Base-by-base conservation (phyloP, 2,797 vertebrate genomes). In the Micromesistius poutassou region DNA sequence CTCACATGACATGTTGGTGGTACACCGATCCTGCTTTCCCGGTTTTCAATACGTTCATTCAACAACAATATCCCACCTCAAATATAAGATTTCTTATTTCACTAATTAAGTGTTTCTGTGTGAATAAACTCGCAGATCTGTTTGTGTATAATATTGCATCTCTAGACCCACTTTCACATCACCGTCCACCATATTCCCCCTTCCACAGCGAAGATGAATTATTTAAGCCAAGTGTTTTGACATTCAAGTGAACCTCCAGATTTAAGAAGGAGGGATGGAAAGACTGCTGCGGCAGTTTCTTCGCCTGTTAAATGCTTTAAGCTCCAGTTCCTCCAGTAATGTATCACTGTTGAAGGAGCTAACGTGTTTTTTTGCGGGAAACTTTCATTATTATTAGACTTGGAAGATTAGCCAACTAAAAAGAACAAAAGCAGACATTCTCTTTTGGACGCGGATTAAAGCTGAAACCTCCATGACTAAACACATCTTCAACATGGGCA, bases 71-170 rank as follows among this genome's bases (percentile, higher is more conserved):
- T 80, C 78, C 55, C 72, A 73, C 31, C 42, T 76, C 71, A 72
- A 62, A 72, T n/a, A 42, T 83, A 70, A 33, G 55, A 80, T 84
- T 84, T 70, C 75, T 19, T 22, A 13, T 70, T 73, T 33, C 68
- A 30, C 35, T 72, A n/a, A 72, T 72, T 36, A 72, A 72, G 30
- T 88, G 33, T 85, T 77, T 82, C 79, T 66, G 72, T 46, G 83
- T 77, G 73, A 88, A 87, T 83, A 80, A 76, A 72, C 73, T 84
- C 84, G 81, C 83, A 82, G 79, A 74, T 78, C 1, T 55, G 76
- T 22, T 28, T 30, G 80, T 28, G 80, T 73, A 74, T 74, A 72
- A 87, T 86, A 87, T 79, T 78, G 77, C 81, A 82, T 77, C 66
- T 78, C 80, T 81, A 75, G 82, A 76, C 73, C 71, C 31, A 16